Evolutionary conservation across 2,797 vertebrate species (phyloP).

Genomic region (Perodicticus potto): DNA sequence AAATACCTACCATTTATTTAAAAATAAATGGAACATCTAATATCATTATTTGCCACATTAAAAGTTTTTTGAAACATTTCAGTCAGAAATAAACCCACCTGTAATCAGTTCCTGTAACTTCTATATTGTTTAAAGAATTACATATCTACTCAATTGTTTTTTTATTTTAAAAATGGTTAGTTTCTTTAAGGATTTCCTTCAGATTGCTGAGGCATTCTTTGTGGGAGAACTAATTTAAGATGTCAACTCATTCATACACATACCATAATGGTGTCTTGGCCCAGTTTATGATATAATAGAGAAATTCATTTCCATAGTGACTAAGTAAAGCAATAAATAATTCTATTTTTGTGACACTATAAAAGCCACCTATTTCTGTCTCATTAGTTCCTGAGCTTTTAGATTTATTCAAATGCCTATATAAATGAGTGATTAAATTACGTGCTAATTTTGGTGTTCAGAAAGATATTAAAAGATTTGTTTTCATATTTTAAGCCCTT

Average conservation of each 20-base stretch:
- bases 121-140: slow-evolving; percentile 46
- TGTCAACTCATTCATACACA: slow-evolving; percentile 66
- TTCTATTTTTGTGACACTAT: slow-evolving; percentile 70
- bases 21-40: slow-evolving; percentile 64
- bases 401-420: slow-evolving; percentile 73
- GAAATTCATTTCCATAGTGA: slow-evolving; percentile 74
- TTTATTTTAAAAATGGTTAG: slow-evolving; percentile 64
- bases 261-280: slow-evolving; percentile 57
- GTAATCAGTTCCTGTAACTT: slow-evolving; percentile 56
- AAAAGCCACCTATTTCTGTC: slow-evolving; percentile 76
- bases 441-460: slow-evolving; percentile 67
- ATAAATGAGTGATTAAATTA: slow-evolving; percentile 62
- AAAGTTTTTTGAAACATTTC: slow-evolving; percentile 60
- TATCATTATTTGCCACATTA: slow-evolving; percentile 70
- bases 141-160: slow-evolving; percentile 41
- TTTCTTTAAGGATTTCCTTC: slow-evolving; percentile 69
- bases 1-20: slow-evolving; percentile 74
- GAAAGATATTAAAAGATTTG: slow-evolving; percentile 55
- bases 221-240: slow-evolving; percentile 71
- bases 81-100: slow-evolving; percentile 43
- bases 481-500: slow-evolving; percentile 64
- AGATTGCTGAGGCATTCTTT: slow-evolving; percentile 50
- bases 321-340: slow-evolving; percentile 77
- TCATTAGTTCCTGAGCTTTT: slow-evolving; percentile 72
- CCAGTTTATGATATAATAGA: slow-evolving; percentile 70